Evolutionary conservation across 2,113 vertebrate species (phyloP).

Genomic region (Hemiscyllium ocellatum): DNA sequence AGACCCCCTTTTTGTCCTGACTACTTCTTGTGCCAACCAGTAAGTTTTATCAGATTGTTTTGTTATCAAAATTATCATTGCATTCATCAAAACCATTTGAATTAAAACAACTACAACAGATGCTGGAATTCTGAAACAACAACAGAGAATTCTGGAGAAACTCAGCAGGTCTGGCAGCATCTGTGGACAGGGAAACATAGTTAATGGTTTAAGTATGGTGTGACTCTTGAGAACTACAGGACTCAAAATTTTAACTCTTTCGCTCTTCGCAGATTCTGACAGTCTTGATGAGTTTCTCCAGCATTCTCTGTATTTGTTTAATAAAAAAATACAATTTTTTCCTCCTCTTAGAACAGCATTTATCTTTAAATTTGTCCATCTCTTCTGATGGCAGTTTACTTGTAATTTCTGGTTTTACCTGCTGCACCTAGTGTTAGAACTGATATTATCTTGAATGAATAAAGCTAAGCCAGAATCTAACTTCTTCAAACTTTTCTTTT

Average conservation of each 20-base stretch:
- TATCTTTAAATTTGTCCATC: not conserved
- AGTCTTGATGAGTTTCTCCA: too few relatives aligned
- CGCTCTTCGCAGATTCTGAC: too few relatives aligned
- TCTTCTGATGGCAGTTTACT: not conserved
- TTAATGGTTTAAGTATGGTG: too few relatives aligned
- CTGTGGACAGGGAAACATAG: too few relatives aligned
- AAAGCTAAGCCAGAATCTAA: not conserved
- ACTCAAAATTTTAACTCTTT: too few relatives aligned
- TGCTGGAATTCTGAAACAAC: too few relatives aligned
- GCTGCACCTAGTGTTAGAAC: not conserved
- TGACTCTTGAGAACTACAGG: too few relatives aligned
- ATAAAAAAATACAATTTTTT: not conserved
- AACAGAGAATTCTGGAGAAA: too few relatives aligned
- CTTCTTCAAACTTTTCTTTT: not conserved
- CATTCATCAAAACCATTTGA: not conserved
- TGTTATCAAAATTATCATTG: not conserved
- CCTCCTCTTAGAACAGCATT: not conserved
- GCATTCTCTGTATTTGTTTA: too few relatives aligned
- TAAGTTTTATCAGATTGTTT: not conserved
- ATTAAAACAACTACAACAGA: too few relatives aligned
- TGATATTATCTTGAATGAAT: not conserved
- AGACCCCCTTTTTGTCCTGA: not conserved
- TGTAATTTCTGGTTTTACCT: not conserved
- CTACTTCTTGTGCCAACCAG: not conserved
- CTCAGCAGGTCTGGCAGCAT: too few relatives aligned